phyloP scores from a whole-genome alignment of 2,888 invertebrate species.

The Scaeva pyrastri region DNA sequence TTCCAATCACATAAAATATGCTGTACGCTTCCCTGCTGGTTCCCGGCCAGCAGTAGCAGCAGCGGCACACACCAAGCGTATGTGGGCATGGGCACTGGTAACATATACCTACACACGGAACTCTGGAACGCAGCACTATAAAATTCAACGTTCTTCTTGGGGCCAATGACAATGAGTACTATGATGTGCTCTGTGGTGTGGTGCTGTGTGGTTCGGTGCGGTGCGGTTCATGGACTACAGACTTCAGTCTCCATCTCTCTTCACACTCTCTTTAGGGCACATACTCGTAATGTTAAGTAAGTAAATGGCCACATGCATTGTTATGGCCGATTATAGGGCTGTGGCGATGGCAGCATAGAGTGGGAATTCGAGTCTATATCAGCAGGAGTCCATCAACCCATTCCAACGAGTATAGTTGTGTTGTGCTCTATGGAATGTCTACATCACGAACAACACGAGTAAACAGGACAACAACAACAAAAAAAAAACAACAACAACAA shows the following conservation, averaged over 20 bases:
- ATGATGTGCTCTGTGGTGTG: background rate
- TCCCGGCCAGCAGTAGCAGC: background rate
- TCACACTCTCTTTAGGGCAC: slow-evolving; percentile 10
- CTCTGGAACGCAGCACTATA: slow-evolving; percentile 1
- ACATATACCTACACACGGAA: background rate
- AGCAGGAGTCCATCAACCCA: slow-evolving; percentile 51
- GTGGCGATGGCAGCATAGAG: slow-evolving; percentile 37
- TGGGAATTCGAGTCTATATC: slow-evolving; percentile 16
- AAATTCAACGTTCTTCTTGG: slow-evolving; percentile 41
- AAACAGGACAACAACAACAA: too few species aligned
- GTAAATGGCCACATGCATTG: slow-evolving; percentile 73
- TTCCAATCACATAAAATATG: slow-evolving; percentile 34
- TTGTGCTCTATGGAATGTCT: background rate
- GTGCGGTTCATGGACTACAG: slow-evolving; percentile 67
- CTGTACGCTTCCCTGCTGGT: slow-evolving; percentile 35
- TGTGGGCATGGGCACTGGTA: background rate
- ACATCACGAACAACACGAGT: too few species aligned
- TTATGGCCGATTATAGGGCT: slow-evolving; percentile 70
- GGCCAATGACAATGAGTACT: slow-evolving; percentile 66
- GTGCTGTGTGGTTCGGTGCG: slow-evolving; percentile 58
- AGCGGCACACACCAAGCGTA: background rate
- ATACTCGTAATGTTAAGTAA: slow-evolving; percentile 46
- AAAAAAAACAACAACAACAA: background rate
- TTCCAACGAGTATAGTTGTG: slow-evolving; percentile 23
- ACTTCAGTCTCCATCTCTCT: too few species aligned